Evolutionary conservation across 1,140 invertebrate species (phyloP).

Genomic region (Metaphire vulgaris): DNA sequence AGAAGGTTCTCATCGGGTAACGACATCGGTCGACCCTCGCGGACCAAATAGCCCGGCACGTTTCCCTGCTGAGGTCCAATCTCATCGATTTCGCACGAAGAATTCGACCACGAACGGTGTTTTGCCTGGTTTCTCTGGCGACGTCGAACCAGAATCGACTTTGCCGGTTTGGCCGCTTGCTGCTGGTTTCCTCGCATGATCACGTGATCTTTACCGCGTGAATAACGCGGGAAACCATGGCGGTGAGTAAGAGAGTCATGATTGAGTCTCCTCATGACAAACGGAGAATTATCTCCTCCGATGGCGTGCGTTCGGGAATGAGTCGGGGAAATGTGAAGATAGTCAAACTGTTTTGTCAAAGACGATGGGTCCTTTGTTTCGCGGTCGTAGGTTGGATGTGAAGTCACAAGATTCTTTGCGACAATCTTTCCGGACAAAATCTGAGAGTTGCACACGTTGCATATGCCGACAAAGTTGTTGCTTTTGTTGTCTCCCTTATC

Average conservation of each 20-base stretch:
- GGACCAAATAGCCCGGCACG: not conserved
- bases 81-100: not conserved
- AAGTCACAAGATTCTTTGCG: not conserved
- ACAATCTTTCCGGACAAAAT: not conserved
- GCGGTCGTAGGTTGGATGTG: not conserved
- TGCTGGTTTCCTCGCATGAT: not conserved
- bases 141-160: constrained; percentile 11
- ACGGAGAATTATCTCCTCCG: not conserved
- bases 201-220: not conserved
- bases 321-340: constrained; percentile 20
- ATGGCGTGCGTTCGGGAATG: not conserved
- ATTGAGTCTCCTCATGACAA: not conserved
- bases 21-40: not conserved
- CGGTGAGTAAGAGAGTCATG: not conserved
- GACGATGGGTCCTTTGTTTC: not conserved
- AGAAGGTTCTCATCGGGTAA: constrained; percentile 12
- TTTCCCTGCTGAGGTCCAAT: not conserved
- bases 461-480: not conserved
- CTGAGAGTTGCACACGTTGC: not conserved
- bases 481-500: not conserved
- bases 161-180: not conserved
- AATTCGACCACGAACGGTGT: constrained; percentile 10
- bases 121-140: not conserved
- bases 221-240: not conserved
- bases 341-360: constrained; percentile 6